phyloP scores from a whole-genome alignment of 2,113 vertebrate genomes.

The Lophochroa leadbeateri region DNA sequence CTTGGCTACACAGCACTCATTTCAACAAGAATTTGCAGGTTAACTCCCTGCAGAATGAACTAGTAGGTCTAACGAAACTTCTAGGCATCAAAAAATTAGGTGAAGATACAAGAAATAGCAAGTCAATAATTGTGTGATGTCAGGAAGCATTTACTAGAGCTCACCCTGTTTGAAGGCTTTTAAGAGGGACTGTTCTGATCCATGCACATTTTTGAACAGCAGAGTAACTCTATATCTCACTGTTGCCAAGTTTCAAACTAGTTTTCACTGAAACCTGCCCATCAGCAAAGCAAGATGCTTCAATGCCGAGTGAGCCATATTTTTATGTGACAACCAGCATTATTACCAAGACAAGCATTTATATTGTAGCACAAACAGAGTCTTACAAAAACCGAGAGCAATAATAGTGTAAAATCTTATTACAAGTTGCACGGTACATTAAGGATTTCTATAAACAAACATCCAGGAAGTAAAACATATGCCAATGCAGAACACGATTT shows the following conservation, averaged over 20 bases:
- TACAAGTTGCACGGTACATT: constrained; percentile 21
- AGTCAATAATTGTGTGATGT: not conserved
- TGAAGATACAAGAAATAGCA: not conserved
- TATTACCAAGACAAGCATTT: not conserved
- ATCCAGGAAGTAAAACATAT: constrained; percentile 4
- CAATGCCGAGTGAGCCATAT: not conserved
- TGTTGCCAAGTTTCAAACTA: not conserved
- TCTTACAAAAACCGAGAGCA: not conserved
- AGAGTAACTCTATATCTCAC: not conserved
- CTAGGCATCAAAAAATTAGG: not conserved
- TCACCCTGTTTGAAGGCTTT: not conserved
- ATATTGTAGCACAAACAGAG: not conserved
- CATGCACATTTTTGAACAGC: not conserved
- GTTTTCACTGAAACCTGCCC: not conserved
- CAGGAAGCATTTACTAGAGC: not conserved
- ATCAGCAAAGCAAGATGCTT: not conserved
- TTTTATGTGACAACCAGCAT: not conserved
- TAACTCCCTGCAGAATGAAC: not conserved
- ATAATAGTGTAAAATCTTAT: constrained; percentile 9
- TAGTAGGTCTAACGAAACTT: not conserved
- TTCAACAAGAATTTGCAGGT: not conserved
- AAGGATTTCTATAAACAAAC: constrained; percentile 19
- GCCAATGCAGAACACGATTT: constrained; percentile 15
- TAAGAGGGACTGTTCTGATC: not conserved
- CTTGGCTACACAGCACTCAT: too few relatives aligned